Percentiles rank a stretch among this genome's conserved stretches.
phyloP scores from a whole-genome alignment of 2,888 invertebrate genomes.

The Cheilosia vulpina region DNA sequence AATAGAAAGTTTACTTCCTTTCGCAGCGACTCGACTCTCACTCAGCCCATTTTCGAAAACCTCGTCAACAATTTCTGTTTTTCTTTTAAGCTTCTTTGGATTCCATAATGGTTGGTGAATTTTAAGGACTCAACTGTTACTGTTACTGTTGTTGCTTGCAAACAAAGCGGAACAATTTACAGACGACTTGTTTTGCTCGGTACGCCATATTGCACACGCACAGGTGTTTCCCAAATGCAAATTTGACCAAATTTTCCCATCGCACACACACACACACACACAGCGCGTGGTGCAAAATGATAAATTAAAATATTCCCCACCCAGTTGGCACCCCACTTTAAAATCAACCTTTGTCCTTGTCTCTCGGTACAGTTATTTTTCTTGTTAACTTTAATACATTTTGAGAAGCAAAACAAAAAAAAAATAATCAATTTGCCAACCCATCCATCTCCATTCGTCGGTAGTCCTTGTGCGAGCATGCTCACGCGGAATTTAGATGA shows the following conservation, averaged over 20 bases:
- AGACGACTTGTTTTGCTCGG: slow-evolving; percentile 50
- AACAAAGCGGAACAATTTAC: slow-evolving; percentile 53
- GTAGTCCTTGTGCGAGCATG: not conserved
- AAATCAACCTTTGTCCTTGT: not conserved
- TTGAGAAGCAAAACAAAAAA: not conserved
- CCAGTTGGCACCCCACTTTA: not conserved
- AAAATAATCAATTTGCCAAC: slow-evolving; percentile 21
- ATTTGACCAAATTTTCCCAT: slow-evolving; percentile 69
- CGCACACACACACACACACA: not conserved
- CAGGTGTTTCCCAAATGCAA: slow-evolving; percentile 72
- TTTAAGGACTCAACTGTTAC: slow-evolving; percentile 68
- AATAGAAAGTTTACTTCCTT: slow-evolving; percentile 64
- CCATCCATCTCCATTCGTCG: not conserved
- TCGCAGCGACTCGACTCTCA: not conserved
- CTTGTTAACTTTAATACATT: slow-evolving; percentile 34
- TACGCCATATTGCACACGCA: slow-evolving; percentile 57
- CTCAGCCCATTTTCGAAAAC: not conserved
- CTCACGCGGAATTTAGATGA: slow-evolving; percentile 47
- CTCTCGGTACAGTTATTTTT: not conserved
- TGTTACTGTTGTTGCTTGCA: slow-evolving; percentile 38
- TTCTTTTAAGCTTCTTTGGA: slow-evolving; percentile 55
- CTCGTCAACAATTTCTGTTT: slow-evolving; percentile 49
- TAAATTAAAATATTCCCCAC: slow-evolving; percentile 23
- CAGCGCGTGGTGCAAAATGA: not conserved
- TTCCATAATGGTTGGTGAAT: slow-evolving; percentile 55